These are phyloP conservation scores for Anastrepha ludens DNA, from an alignment of 1,140 invertebrate species.

Conservation along the genomic window DNA sequence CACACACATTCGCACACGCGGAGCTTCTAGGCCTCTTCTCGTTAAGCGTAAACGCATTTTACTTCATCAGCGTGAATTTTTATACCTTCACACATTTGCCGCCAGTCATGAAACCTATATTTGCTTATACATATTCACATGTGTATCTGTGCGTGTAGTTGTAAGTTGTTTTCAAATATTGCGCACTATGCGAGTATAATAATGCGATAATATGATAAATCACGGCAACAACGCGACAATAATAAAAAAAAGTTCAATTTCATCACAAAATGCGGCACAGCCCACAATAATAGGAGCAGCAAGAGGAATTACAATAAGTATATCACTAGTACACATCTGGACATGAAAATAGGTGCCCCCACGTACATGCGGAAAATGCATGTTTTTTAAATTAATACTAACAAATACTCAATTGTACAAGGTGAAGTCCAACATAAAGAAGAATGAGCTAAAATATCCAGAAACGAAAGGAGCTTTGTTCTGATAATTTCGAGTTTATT, in stretches of 20 bases:
- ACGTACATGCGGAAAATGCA: too few species aligned
- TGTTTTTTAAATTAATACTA: too few species aligned
- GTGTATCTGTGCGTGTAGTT: not conserved
- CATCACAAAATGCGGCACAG: conserved; percentile 9
- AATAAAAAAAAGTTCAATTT: conserved; percentile 9
- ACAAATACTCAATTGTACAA: too few species aligned
- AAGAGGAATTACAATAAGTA: not conserved
- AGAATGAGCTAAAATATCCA: too few species aligned
- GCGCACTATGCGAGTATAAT: not conserved
- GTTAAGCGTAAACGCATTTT: not conserved
- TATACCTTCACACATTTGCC: not conserved
- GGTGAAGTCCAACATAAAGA: too few species aligned
- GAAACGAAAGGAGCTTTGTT: too few species aligned
- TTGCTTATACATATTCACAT: not conserved
- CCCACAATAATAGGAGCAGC: not conserved
- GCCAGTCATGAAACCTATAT: too few species aligned
- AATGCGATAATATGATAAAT: conserved; percentile 42
- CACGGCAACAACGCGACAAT: conserved; percentile 7
- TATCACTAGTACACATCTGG: too few species aligned
- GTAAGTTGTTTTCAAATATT: conserved; percentile 10
- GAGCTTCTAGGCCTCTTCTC: not conserved
- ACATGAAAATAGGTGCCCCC: too few species aligned
- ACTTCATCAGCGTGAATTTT: not conserved
- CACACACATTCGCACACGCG: not conserved
- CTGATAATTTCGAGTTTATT: too few species aligned